These are phyloP conservation scores for Centropus unirufus DNA, from an alignment of 2,113 vertebrate species.

Conservation along the genomic window DNA sequence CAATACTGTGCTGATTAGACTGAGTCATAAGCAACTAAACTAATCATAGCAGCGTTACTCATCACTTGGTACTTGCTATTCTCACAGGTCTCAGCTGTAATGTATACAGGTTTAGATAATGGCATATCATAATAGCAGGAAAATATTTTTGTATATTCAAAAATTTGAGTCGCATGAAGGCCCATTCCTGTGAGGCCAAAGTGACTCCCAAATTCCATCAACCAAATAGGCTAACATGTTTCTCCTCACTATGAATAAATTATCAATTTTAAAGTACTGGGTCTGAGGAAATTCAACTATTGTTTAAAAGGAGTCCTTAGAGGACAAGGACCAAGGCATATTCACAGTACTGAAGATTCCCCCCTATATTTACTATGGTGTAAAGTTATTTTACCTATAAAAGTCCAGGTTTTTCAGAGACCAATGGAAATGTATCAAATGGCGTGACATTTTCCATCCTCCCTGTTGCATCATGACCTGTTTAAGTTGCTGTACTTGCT, in stretches of 20 bases:
- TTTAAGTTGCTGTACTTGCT: background rate
- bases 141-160: background rate
- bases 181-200: background rate
- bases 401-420: background rate
- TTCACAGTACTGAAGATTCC: background rate
- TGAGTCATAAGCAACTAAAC: background rate
- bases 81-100: background rate
- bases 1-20: background rate
- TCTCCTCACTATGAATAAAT: background rate
- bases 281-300: background rate
- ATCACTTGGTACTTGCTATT: background rate
- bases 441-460: background rate
- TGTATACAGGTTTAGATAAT: background rate
- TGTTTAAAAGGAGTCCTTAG: background rate
- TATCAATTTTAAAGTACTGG: background rate
- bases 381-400: background rate
- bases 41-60: background rate
- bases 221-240: background rate
- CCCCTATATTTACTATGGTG: background rate
- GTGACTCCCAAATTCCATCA: background rate
- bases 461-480: background rate
- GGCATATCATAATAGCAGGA: background rate
- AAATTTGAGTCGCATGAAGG: background rate
- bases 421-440: background rate
- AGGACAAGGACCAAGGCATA: accelerated